A percentile compares a stretch with the other conserved stretches of the same genome.
phyloP scores from a whole-genome alignment of 1,140 invertebrate genomes.

The Oreohelix idahoensis region DNA sequence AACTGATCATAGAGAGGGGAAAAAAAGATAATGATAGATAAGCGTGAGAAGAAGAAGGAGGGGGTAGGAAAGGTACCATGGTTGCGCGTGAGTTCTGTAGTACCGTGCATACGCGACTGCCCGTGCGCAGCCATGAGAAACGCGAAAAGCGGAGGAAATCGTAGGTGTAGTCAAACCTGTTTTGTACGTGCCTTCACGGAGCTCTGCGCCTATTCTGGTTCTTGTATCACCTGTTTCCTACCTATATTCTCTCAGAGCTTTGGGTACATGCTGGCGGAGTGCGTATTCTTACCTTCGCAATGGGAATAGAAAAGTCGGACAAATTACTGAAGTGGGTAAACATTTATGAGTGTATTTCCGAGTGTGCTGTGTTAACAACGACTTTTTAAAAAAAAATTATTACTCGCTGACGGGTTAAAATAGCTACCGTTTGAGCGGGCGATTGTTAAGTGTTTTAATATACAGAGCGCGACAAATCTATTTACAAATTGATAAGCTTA shows the following conservation, averaged over 20 bases:
- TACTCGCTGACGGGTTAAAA: too few relatives aligned
- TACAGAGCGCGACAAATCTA: too few relatives aligned
- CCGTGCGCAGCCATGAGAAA: conserved; percentile 2
- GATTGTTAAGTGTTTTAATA: too few relatives aligned
- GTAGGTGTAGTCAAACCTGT: neutral
- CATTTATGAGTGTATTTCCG: neutral
- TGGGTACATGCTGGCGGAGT: neutral
- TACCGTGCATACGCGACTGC: neutral
- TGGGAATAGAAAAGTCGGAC: neutral
- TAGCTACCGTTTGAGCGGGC: too few relatives aligned
- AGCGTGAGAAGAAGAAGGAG: neutral
- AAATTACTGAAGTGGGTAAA: neutral
- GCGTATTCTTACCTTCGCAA: neutral
- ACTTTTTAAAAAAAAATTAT: too few relatives aligned
- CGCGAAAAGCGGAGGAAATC: neutral
- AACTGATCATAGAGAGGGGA: too few relatives aligned
- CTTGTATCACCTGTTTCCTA: neutral
- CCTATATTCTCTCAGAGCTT: neutral
- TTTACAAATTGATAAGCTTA: too few relatives aligned
- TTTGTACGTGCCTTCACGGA: neutral
- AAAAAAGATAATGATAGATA: neutral
- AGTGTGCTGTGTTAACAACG: too few relatives aligned
- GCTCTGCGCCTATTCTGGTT: neutral
- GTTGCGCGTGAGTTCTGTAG: neutral
- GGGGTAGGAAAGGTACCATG: neutral